phyloP scores from a whole-genome alignment of 2,888 invertebrate species.

The Synergus japonicus region DNA sequence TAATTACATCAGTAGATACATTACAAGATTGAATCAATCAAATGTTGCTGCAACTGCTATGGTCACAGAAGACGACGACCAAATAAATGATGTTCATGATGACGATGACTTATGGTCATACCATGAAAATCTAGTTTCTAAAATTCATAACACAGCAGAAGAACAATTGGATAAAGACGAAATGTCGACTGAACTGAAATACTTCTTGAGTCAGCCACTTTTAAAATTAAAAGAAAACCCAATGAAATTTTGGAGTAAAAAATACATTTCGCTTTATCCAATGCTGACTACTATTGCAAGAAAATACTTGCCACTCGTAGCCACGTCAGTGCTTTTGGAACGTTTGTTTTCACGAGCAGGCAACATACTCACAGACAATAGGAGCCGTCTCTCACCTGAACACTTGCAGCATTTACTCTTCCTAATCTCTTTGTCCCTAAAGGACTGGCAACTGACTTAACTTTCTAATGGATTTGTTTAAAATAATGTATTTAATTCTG shows the following conservation, averaged over 20 bases:
- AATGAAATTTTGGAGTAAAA: slow-evolving; percentile 41
- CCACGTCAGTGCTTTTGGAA: slow-evolving; percentile 46
- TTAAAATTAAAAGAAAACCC: slow-evolving; percentile 39
- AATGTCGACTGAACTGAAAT: slow-evolving; percentile 45
- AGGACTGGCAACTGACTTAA: slow-evolving; percentile 40
- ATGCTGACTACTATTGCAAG: slow-evolving; percentile 27
- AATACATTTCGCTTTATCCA: slow-evolving; percentile 7
- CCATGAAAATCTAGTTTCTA: slow-evolving; percentile 44
- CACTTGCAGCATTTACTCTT: slow-evolving; percentile 47
- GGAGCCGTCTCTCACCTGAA: slow-evolving; percentile 46
- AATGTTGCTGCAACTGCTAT: neutral
- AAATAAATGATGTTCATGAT: too few relatives aligned
- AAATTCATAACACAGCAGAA: slow-evolving; percentile 39
- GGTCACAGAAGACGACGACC: neutral
- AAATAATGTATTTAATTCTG: neutral
- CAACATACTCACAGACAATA: slow-evolving; percentile 45
- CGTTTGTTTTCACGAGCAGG: slow-evolving; percentile 49
- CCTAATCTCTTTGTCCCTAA: slow-evolving; percentile 43
- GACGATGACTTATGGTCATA: slow-evolving; percentile 43
- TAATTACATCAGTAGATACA: slow-evolving; percentile 40
- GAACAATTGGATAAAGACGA: slow-evolving; percentile 33
- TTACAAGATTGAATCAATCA: neutral
- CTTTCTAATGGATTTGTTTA: neutral
- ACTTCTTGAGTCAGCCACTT: slow-evolving; percentile 45
- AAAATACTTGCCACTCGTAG: slow-evolving; percentile 41